These are phyloP conservation scores for Stichopus horrens DNA, from an alignment of 53 echinoderm and acorn worm genomes.

Conservation along the genomic window DNA sequence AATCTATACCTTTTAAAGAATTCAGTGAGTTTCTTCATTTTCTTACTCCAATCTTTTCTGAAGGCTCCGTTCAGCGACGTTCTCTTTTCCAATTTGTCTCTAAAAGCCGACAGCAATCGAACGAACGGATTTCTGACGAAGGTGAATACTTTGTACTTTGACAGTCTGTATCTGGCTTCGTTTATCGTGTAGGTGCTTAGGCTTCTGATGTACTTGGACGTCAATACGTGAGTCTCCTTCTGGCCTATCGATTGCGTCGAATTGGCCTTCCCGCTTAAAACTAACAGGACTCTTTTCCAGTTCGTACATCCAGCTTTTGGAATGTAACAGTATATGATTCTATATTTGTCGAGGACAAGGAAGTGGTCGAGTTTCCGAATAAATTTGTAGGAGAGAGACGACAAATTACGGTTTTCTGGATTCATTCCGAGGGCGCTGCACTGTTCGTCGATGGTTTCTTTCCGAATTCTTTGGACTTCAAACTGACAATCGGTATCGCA, in stretches of 20 bases:
- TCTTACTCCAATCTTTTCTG: conserved; percentile 54
- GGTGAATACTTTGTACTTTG: conserved; percentile 56
- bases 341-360: conserved; percentile 28
- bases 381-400: background rate
- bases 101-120: conserved; percentile 58
- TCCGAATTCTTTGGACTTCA: conserved; percentile 33
- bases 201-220: conserved; percentile 43
- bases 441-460: conserved; percentile 15
- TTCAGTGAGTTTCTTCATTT: conserved; percentile 48
- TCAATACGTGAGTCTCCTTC: conserved; percentile 46
- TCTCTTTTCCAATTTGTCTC: conserved; percentile 61
- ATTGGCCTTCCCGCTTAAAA: conserved; percentile 39
- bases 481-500: conserved; percentile 35
- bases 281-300: conserved; percentile 51
- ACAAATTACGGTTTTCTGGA: background rate
- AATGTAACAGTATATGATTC: conserved; percentile 39
- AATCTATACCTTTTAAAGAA: conserved; percentile 42
- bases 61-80: conserved; percentile 47
- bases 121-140: conserved; percentile 64
- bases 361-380: conserved; percentile 38
- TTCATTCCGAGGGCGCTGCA: conserved; percentile 40
- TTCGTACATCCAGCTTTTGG: conserved; percentile 49
- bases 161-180: conserved; percentile 50
- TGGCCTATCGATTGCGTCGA: conserved; percentile 40
- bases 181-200: conserved; percentile 50